Base-by-base conservation (phyloP, 2,888 invertebrate genomes). In the Xylota segnis region DNA sequence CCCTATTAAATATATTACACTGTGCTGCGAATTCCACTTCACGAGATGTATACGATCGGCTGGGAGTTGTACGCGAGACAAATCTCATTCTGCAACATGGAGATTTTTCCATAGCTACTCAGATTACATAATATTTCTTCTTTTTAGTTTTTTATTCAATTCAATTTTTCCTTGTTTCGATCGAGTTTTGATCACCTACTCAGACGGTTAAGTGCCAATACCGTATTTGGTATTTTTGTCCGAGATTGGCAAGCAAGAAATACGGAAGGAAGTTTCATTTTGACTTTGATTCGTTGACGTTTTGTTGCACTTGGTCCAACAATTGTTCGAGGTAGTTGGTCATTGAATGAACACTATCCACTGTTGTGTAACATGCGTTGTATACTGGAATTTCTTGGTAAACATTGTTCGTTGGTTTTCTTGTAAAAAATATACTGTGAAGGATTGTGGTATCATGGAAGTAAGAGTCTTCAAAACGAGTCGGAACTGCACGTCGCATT, bases 201-300 rank as follows among this genome's bases (percentile, higher is more conserved):
- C 47, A 68, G 40, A 34, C 34, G 54, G 47, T 37, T 61, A 61
- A 59, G 54, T 77, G 50, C 61, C 72, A 78, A 74, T 27, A 43
- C 32, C 18, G 27, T 47, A 61, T 29, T 40, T 50, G 58, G 40
- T 34, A 65, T 47, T 56, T 56, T 45, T 34, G 12, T 32, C 9
- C 5, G 43, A 16, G 43, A 45, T 40, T 72, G 66, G 23, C 47
- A 34, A 40, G 34, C 23, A 63, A 68, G n/a, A 63, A 18, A 78
- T 70, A 74, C 78, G 83, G 83, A 83, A 83, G 83, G 68, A 83
- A 83, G 56, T 12, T 37, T 54, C 5, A n/a, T 47, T 47, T 59
- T 61, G 45, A n/a, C 45, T 45, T 61, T 71, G 61, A 59, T 29
- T 58, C 32, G 61, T 61, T 71, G 43, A 76, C 71, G 65, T 59